phyloP scores from a whole-genome alignment of 64 coral and sea anemone species.

The Platygyra sinensis region DNA sequence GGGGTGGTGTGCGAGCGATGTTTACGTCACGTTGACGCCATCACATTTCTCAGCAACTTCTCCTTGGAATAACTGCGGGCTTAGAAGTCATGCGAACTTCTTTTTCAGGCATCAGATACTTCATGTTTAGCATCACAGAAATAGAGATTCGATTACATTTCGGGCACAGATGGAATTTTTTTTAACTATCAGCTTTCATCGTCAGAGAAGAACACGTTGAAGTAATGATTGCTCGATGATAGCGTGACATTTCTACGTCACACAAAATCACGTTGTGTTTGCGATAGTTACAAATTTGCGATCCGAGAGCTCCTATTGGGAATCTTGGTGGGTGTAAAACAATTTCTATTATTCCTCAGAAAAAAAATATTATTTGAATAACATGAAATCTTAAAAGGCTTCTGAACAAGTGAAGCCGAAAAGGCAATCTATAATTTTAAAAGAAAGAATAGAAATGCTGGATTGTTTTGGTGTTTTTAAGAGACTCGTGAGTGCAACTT shows the following conservation, averaged over 20 bases:
- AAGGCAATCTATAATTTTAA: neutral
- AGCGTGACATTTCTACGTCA: too few species aligned
- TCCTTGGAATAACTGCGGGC: neutral
- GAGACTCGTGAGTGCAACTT: neutral
- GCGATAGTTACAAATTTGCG: too few species aligned
- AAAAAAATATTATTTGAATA: too few species aligned
- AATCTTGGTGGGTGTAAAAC: too few species aligned
- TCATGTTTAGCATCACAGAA: neutral
- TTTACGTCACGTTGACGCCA: too few species aligned
- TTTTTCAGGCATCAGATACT: neutral
- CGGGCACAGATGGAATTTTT: neutral
- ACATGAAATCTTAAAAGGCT: neutral
- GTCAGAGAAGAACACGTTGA: neutral
- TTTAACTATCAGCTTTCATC: neutral
- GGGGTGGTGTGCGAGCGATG: too few species aligned
- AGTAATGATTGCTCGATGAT: too few species aligned
- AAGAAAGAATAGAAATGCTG: neutral
- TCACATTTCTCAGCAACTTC: neutral
- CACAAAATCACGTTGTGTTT: too few species aligned
- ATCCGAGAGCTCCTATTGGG: too few species aligned
- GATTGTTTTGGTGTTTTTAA: neutral
- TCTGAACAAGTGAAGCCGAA: neutral
- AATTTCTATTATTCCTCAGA: too few species aligned
- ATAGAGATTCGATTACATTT: neutral
- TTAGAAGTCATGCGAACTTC: neutral